Evolutionary conservation across 2,113 vertebrate species (phyloP), one percentile per base, ranked within the genome.

Genomic region (Chionomys nivalis): DNA sequence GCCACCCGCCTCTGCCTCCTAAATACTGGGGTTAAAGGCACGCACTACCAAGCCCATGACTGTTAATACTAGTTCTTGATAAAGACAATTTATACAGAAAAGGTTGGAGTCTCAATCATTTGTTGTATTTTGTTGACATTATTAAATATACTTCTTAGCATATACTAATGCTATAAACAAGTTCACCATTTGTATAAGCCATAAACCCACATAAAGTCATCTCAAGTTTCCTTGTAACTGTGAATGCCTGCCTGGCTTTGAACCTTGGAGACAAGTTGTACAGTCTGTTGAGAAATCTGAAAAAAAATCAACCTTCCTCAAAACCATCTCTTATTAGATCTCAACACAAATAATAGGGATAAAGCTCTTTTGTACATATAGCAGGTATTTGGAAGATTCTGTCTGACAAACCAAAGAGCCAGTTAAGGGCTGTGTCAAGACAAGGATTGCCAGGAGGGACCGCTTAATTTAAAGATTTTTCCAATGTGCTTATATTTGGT

Each of bases 331-430:
- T n/a, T 19, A 7, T 73, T 70, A 87, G 68, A 33, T 36, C 33
- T n/a, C 6, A 72, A 39, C 14, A 42, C 33, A 68, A 17, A 77
- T 68, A 49, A 94, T 28, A 88, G 42, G 26, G 58, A 36, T 16
- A 21, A 39, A 66, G 16, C 21, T 92, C 49, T 39, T 94, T 65
- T 83, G 79, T 87, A 19, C 17, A 82, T 31, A 70, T 11, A 70
- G 26, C 21, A 94, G 49, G 17, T 90, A 24, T 83, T 94, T 94
- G 81, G 44, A 66, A 75, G 82, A 75, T 19, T 85, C 76, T 65
- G 75, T 90, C 81, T 58, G 63, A 42, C 70, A 97, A 92, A 88
- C 55, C 58, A 90, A 81, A 91, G 75, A 76, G 76, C 61, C 24
- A 92, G 26, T 17, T 17, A 55, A 89, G 33, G 36, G 42, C 61